A percentile compares a stretch with the other conserved stretches of the same genome.
These are phyloP conservation scores for Melanocharis versteri DNA, from an alignment of 2,113 vertebrate genomes.

Conservation along the genomic window DNA sequence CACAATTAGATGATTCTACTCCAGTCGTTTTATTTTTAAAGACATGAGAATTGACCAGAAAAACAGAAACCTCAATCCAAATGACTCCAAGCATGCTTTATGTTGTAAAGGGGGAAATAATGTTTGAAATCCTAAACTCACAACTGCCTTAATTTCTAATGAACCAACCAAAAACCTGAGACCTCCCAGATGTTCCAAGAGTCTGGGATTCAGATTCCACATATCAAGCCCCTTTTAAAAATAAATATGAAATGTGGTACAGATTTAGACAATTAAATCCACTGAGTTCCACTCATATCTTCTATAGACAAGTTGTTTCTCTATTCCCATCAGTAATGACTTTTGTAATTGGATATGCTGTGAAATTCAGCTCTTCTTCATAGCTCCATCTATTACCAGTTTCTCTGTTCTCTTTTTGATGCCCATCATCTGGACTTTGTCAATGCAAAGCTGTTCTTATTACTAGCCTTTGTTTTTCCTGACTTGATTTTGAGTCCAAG, in stretches of 20 bases:
- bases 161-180: background rate
- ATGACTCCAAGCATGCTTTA: background rate
- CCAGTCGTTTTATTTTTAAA: background rate
- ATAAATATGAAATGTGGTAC: background rate
- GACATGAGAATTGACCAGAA: background rate
- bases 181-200: background rate
- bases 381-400: background rate
- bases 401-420: conserved; percentile 14
- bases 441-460: conserved; percentile 32
- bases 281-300: background rate
- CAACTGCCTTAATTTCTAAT: background rate
- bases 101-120: background rate
- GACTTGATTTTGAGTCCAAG: conserved; percentile 27
- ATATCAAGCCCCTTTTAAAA: background rate
- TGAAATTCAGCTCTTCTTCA: conserved; percentile 45
- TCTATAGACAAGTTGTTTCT: background rate
- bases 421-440: conserved; percentile 51
- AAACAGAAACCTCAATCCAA: background rate
- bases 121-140: background rate
- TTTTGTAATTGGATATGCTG: conserved; percentile 4
- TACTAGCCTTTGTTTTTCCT: conserved; percentile 41
- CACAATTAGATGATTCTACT: background rate
- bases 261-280: conserved; percentile 2
- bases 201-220: background rate
- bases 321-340: background rate